A percentile compares a stretch with the other conserved stretches of the same genome.
Conservation (phyloP, 2,888 invertebrate species). For the Podotricha telesiphe region DNA sequence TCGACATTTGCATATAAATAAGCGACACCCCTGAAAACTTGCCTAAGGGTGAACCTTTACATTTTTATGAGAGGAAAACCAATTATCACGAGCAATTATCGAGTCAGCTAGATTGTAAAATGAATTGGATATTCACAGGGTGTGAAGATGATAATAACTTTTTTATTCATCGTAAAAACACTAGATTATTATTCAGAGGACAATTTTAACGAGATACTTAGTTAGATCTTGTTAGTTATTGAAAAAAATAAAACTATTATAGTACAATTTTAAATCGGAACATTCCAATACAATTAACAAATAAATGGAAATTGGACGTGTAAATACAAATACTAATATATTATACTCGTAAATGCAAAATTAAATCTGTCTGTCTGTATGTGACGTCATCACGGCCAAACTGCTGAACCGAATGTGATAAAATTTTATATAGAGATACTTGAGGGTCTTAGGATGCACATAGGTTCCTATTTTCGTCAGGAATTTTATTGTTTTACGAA, state of each 20-base stretch:
- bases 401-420: no score
- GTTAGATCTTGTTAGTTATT: background rate
- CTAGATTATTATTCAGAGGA: constrained; percentile 8
- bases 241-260: background rate
- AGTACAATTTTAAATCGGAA: background rate
- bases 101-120: constrained; percentile 68
- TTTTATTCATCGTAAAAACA: constrained; percentile 13
- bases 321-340: no score
- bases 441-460: no score
- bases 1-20: constrained; percentile 81
- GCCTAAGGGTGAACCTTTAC: constrained; percentile 66
- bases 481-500: no score
- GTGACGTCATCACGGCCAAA: no score
- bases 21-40: constrained; percentile 64
- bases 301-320: background rate
- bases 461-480: no score
- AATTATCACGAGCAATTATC: constrained; percentile 80
- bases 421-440: no score
- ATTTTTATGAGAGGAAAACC: constrained; percentile 77
- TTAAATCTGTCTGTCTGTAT: no score
- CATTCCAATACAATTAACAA: background rate
- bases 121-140: constrained; percentile 51
- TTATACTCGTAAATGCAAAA: no score
- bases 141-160: constrained; percentile 19
- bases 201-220: constrained; percentile 13